Percentiles rank a stretch among this genome's conserved stretches.
These are phyloP conservation scores for Eretmocerus hayati DNA, from an alignment of 2,888 invertebrate species.

Conservation along the genomic window DNA sequence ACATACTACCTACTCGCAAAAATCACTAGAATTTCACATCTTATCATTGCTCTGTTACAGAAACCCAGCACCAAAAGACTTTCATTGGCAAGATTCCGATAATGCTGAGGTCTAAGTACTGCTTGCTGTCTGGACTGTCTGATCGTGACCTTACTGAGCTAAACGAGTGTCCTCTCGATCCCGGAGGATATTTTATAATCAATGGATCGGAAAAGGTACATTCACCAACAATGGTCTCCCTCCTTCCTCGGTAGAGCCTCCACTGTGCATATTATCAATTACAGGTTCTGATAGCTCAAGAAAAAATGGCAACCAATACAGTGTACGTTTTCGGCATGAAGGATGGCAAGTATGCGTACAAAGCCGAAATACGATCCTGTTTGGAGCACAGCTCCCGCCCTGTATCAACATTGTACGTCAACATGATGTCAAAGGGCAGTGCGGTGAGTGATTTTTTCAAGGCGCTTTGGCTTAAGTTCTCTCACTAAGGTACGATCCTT, in stretches of 20 bases:
- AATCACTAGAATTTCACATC: no score
- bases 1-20: background rate
- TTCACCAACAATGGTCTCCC: background rate
- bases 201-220: conserved; percentile 93
- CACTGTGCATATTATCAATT: no score
- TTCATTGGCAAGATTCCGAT: conserved; percentile 88
- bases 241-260: no score
- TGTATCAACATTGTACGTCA: conserved; percentile 96
- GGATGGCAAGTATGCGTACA: conserved; percentile 97
- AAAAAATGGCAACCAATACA: conserved; percentile 99
- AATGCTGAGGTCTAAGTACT: conserved; percentile 97
- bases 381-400: conserved; percentile 89
- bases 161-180: conserved; percentile 98
- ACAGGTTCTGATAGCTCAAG: conserved; percentile 90
- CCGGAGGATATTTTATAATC: conserved; percentile 99
- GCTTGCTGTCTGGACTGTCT: conserved; percentile 84
- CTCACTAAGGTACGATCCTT: background rate
- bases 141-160: conserved; percentile 99
- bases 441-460: conserved; percentile 44
- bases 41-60: conserved; percentile 20
- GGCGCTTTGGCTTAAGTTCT: background rate
- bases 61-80: conserved; percentile 62
- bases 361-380: conserved; percentile 95
- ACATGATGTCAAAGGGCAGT: conserved; percentile 98
- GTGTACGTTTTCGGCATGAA: conserved; percentile 99